These are phyloP conservation scores for Lordiphosa clarofinis DNA, from an alignment of 1,140 invertebrate genomes.

Conservation along the genomic window DNA sequence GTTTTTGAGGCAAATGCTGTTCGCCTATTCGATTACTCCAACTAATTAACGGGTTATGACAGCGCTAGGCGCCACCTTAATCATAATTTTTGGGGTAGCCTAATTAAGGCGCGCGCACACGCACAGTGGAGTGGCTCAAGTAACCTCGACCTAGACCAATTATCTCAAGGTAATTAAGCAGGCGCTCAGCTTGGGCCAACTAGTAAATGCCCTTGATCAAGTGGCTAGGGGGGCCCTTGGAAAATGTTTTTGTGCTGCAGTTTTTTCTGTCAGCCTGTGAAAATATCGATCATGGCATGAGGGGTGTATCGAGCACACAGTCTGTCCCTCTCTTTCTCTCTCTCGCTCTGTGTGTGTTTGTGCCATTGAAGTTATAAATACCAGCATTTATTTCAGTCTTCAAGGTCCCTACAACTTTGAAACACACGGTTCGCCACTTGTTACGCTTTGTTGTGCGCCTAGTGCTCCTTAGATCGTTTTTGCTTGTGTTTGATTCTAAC, in stretches of 20 bases:
- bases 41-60: conserved; percentile 79
- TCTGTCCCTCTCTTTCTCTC: background rate
- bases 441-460: conserved; percentile 57
- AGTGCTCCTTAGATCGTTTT: conserved; percentile 55
- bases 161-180: conserved; percentile 73
- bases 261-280: conserved; percentile 61
- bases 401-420: conserved; percentile 25
- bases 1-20: conserved; percentile 25
- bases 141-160: conserved; percentile 79
- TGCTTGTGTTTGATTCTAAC: conserved; percentile 31
- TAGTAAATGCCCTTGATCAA: conserved; percentile 45
- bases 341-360: conserved; percentile 12
- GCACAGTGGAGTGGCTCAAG: conserved; percentile 16
- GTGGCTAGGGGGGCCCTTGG: conserved; percentile 4
- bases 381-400: conserved; percentile 31
- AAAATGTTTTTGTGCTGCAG: conserved; percentile 10
- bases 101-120: conserved; percentile 26
- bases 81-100: conserved; percentile 36
- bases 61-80: conserved; percentile 64
- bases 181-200: conserved; percentile 48
- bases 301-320: conserved; percentile 51
- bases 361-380: conserved; percentile 59
- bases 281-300: conserved; percentile 73
- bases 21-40: conserved; percentile 77
- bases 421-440: conserved; percentile 22